Conservation (phyloP, 1,140 invertebrate genomes). For the Cherax quadricarinatus region DNA sequence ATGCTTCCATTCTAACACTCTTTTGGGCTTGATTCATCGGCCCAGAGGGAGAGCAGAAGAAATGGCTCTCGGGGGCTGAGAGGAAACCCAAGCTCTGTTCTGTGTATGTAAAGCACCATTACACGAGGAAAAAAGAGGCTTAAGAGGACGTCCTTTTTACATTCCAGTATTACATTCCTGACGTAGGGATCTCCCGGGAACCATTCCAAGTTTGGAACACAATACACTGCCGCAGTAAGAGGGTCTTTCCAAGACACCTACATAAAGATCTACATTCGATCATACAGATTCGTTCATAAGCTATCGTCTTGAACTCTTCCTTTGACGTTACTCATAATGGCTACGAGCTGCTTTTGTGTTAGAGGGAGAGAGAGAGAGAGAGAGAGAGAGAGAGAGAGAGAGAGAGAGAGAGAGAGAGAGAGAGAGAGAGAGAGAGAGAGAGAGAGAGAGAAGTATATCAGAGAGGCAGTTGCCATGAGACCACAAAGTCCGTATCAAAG, state of each 20-base stretch:
- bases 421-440: no score
- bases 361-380: no score
- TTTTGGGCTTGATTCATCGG: constrained; percentile 32
- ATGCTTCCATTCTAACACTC: constrained; percentile 27
- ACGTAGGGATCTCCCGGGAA: constrained; percentile 58
- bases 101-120: constrained; percentile 67
- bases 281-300: constrained; percentile 54
- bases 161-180: constrained; percentile 69
- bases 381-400: no score
- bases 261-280: constrained; percentile 44
- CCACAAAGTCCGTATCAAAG: no score
- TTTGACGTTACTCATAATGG: no score
- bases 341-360: no score
- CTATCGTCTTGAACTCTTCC: neutral
- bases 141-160: constrained; percentile 66
- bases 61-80: constrained; percentile 38
- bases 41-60: constrained; percentile 12
- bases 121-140: constrained; percentile 56
- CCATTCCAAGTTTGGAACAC: constrained; percentile 64
- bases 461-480: no score
- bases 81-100: constrained; percentile 57
- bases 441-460: no score
- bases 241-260: neutral
- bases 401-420: no score
- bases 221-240: constrained; percentile 44